These are phyloP conservation scores for Streptopelia turtur DNA, from an alignment of 2,797 vertebrate genomes.

Conservation along the genomic window DNA sequence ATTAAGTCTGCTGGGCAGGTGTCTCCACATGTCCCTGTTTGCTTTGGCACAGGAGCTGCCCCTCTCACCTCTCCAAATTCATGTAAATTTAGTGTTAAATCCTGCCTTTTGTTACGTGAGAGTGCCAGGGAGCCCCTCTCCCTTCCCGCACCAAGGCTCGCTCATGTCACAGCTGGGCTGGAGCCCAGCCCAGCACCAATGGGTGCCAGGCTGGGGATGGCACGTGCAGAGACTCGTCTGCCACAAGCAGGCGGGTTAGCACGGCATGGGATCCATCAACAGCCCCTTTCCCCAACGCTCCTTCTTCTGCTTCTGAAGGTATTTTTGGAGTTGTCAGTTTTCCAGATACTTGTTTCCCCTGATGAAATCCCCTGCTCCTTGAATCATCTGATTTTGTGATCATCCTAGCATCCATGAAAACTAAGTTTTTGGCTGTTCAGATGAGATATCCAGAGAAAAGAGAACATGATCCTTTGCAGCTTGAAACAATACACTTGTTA, in stretches of 20 bases:
- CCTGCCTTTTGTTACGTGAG: constrained; percentile 43
- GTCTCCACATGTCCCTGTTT: constrained; percentile 51
- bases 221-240: not conserved
- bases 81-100: constrained; percentile 53
- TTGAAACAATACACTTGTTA: not conserved
- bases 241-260: not conserved
- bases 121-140: constrained; percentile 25
- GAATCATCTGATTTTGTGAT: not conserved
- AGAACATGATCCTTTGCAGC: not conserved
- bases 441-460: not conserved
- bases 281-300: not conserved
- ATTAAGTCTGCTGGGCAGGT: constrained; percentile 50
- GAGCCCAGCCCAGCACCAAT: not conserved
- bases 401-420: not conserved
- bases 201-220: not conserved
- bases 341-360: not conserved
- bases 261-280: not conserved
- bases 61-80: constrained; percentile 54
- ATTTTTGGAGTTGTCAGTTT: not conserved
- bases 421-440: not conserved
- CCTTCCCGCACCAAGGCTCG: not conserved
- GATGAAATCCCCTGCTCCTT: not conserved
- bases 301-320: not conserved
- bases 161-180: not conserved
- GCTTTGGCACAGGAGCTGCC: constrained; percentile 28